Conservation (phyloP, 2,797 vertebrate species). For the Numenius phaeopus region DNA sequence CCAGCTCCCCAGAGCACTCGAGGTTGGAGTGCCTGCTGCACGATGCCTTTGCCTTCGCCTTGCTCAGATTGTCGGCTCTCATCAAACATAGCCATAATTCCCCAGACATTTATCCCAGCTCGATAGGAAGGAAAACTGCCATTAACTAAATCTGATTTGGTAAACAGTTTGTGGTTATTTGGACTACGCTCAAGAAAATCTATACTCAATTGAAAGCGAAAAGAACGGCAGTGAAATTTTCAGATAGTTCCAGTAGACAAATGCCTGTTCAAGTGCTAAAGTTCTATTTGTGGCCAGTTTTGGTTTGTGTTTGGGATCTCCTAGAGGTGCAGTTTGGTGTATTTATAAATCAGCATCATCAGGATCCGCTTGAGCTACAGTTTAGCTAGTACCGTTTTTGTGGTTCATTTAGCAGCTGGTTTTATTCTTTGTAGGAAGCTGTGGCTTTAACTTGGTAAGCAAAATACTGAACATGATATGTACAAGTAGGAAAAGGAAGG, state of each 20-base stretch:
- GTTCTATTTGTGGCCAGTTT: neutral
- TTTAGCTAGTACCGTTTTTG: neutral
- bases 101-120: neutral
- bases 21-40: neutral
- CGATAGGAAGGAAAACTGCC: neutral
- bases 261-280: neutral
- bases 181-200: neutral
- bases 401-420: neutral
- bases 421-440: neutral
- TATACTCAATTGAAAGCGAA: neutral
- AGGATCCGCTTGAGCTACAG: neutral
- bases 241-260: neutral
- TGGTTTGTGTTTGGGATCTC: neutral
- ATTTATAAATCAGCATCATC: neutral
- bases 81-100: neutral
- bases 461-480: neutral
- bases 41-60: neutral
- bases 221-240: neutral
- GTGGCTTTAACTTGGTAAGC: neutral
- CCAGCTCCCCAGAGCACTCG: accelerated
- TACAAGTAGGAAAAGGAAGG: neutral
- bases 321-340: neutral
- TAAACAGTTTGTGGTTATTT: neutral
- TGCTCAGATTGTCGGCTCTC: neutral
- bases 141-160: neutral